These are phyloP conservation scores for Drosophila leontia DNA, from an alignment of 1,140 invertebrate genomes.

Conservation along the genomic window DNA sequence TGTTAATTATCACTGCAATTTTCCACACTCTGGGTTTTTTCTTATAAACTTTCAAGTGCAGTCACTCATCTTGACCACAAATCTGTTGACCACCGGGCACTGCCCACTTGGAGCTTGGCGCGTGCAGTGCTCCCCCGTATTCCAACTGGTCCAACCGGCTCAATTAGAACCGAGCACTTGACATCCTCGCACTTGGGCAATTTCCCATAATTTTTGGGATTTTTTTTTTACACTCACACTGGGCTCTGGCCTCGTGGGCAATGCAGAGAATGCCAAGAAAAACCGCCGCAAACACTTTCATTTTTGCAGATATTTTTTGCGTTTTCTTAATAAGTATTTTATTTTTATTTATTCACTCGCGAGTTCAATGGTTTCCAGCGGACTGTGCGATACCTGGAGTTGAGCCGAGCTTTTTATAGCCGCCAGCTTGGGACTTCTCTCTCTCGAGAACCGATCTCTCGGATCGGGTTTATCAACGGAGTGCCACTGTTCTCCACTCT, in stretches of 20 bases:
- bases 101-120: conserved; percentile 28
- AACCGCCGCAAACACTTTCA: conserved; percentile 44
- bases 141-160: conserved; percentile 46
- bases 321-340: background rate
- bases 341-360: conserved; percentile 9
- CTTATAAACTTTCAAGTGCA: background rate
- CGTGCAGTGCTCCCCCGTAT: conserved; percentile 11
- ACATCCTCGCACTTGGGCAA: conserved; percentile 21
- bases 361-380: conserved; percentile 3
- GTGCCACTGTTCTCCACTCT: conserved; percentile 34
- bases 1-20: background rate
- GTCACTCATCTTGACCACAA: conserved; percentile 10
- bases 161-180: conserved; percentile 31
- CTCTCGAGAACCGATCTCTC: conserved; percentile 17
- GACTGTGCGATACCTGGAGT: conserved; percentile 32
- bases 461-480: conserved; percentile 37
- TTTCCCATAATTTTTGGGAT: conserved; percentile 17
- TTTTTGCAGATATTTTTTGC: conserved; percentile 22
- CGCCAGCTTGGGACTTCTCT: conserved; percentile 8
- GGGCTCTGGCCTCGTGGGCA: conserved; percentile 30
- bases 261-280: conserved; percentile 28
- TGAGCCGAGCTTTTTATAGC: conserved; percentile 30
- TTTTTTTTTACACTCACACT: conserved; percentile 46
- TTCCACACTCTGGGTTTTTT: conserved; percentile 3
- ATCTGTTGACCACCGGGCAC: conserved; percentile 19